phyloP scores from a whole-genome alignment of 1,140 invertebrate genomes.

The Euwallacea fornicatus region DNA sequence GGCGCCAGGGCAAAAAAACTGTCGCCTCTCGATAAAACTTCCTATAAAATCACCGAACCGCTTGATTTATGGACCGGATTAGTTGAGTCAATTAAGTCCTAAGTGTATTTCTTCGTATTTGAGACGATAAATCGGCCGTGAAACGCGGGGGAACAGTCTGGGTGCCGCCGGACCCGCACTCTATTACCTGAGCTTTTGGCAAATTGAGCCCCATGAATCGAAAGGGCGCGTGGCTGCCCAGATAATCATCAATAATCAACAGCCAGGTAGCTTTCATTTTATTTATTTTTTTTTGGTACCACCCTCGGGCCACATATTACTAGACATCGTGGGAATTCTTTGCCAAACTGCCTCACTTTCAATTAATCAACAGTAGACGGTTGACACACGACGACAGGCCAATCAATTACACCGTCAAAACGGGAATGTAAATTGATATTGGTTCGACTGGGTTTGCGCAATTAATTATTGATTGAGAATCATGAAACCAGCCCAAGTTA shows the following conservation, averaged over 20 bases:
- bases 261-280: too few species aligned
- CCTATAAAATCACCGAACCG: conserved; percentile 29
- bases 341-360: too few species aligned
- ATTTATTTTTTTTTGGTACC: too few species aligned
- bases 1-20: conserved; percentile 18
- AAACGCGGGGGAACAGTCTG: conserved; percentile 40
- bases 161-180: conserved; percentile 42
- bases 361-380: not conserved
- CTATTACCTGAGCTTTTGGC: conserved; percentile 42
- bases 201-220: conserved; percentile 45
- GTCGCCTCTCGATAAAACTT: conserved; percentile 12
- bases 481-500: not conserved
- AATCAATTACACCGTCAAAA: conserved; percentile 18
- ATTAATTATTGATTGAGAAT: conserved; percentile 3
- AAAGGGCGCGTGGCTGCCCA: conserved; percentile 41
- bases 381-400: conserved; percentile 12
- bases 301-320: too few species aligned
- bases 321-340: too few species aligned
- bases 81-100: conserved; percentile 44
- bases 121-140: conserved; percentile 44
- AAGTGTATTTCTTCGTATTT: conserved; percentile 46
- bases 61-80: conserved; percentile 27
- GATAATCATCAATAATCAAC: not conserved
- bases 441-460: conserved; percentile 2
- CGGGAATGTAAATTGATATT: conserved; percentile 14